A percentile compares a stretch with the other conserved stretches of the same genome.
phyloP scores from a whole-genome alignment of 2,888 invertebrate genomes.

The Andrena fulva region DNA sequence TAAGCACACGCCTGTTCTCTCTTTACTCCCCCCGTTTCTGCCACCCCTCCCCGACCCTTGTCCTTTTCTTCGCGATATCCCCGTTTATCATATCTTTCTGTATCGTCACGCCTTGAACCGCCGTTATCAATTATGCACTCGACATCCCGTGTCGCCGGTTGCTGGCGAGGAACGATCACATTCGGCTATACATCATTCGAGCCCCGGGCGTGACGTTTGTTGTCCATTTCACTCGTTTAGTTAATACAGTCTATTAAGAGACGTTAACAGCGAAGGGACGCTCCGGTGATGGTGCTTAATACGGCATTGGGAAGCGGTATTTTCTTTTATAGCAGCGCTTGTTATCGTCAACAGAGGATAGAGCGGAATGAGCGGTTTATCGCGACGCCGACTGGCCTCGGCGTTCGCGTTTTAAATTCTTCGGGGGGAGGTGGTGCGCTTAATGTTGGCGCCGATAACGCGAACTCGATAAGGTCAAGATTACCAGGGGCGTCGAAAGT shows the following conservation, averaged over 20 bases:
- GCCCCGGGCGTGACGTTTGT: neutral
- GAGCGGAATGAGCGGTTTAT: conserved; percentile 18
- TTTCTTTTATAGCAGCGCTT: too few relatives aligned
- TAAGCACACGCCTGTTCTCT: conserved; percentile 72
- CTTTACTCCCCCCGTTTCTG: conserved; percentile 24
- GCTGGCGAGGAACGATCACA: neutral
- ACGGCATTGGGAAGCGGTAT: too few relatives aligned
- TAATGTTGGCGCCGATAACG: conserved; percentile 9
- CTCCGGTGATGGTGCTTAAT: too few relatives aligned
- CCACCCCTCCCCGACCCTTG: conserved; percentile 10
- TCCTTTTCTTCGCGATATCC: neutral
- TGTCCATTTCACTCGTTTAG: neutral
- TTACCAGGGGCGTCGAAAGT: neutral
- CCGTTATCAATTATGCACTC: conserved; percentile 10
- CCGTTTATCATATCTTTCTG: neutral
- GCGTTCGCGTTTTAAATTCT: neutral
- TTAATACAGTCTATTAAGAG: neutral
- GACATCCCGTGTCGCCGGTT: neutral
- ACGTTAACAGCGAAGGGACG: too few relatives aligned
- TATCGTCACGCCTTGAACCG: conserved; percentile 20
- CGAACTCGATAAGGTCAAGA: conserved; percentile 29
- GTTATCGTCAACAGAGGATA: too few relatives aligned
- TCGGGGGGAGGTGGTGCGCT: conserved; percentile 23
- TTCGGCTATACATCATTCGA: neutral
- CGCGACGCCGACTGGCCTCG: conserved; percentile 5